Evolutionary conservation across 2,113 vertebrate genomes (phyloP), one percentile per base, ranked within the genome.

Genomic region (Oenanthe melanoleuca): DNA sequence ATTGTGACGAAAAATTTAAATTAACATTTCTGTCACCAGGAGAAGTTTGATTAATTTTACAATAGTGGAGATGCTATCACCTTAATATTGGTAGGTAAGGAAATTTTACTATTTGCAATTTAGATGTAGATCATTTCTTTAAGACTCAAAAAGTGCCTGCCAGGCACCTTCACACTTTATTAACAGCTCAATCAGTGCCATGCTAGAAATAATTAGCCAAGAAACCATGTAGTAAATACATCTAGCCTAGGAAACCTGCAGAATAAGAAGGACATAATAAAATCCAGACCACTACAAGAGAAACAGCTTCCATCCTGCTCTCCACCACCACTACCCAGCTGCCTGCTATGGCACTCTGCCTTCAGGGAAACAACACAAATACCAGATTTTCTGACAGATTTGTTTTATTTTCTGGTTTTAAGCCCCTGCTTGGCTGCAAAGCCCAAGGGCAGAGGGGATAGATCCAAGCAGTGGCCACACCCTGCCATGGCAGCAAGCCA

Each of bases 81-180:
- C 94, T 95, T 97, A 97, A 98, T 97, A 97, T 97, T 86, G 95
- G 96, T 92, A 60, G 80, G 93, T 92, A 50, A 83, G 95, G 97
- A 97, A 97, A 98, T 97, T 98, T 97, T 95, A 94, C 77, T 87
- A 96, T 98, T 97, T 98, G 98, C 97, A 98, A 97, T 97, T 98
- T 97, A 98, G 98, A 98, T 97, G 95, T 96, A 95, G 96, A 98
- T 97, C 96, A 72, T 83, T 97, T 97, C 98, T 98, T 96, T 96
- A 97, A 97, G 92, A 92, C 91, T 95, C 91, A 83, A 80, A 94
- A 97, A 94, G 93, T 97, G 95, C 97, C 98, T 98, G 92, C 88
- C 21, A 98, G 97, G 97, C 97, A 98, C 98, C 98, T 98, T 98
- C 98, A 98, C 97, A 98, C 98, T 98, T 98, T 98, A 98, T 98